These are phyloP conservation scores for Rhingia campestris DNA, from an alignment of 2,888 invertebrate species.

Conservation along the genomic window DNA sequence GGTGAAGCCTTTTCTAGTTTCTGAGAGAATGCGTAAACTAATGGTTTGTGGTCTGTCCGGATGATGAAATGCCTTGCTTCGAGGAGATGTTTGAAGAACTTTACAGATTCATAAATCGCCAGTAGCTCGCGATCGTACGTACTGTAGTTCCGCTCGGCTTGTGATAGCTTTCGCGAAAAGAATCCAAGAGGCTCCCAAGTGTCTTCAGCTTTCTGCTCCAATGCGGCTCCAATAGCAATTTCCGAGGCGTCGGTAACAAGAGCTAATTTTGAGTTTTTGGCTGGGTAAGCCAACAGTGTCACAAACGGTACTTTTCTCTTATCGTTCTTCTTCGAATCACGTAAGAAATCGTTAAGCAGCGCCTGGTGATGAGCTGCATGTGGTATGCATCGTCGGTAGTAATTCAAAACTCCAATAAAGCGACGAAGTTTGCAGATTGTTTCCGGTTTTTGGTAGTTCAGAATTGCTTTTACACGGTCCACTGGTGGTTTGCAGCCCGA, in stretches of 20 bases:
- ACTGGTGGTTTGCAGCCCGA: too few species aligned
- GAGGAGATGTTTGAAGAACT: slow-evolving; percentile 73
- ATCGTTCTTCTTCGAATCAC: slow-evolving; percentile 56
- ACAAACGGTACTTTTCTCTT: slow-evolving; percentile 45
- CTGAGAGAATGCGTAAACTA: slow-evolving; percentile 17
- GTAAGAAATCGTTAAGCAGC: not conserved
- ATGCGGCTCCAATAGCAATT: slow-evolving; percentile 39
- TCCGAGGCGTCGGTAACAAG: slow-evolving; percentile 56
- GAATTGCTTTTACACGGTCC: too few species aligned
- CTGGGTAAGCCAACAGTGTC: slow-evolving; percentile 18
- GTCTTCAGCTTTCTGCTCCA: too few species aligned
- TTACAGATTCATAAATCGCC: slow-evolving; percentile 79
- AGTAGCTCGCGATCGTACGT: slow-evolving; percentile 70
- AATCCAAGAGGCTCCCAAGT: too few species aligned
- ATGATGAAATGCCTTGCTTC: slow-evolving; percentile 56
- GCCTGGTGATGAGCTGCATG: not conserved
- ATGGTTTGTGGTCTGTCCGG: slow-evolving; percentile 62
- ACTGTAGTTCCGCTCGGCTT: too few species aligned
- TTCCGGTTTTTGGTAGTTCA: too few species aligned
- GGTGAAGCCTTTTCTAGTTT: too few species aligned
- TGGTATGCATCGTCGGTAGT: not conserved
- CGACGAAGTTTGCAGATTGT: slow-evolving; percentile 17
- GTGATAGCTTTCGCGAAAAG: too few species aligned
- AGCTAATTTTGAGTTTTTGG: not conserved
- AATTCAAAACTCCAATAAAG: too few species aligned